Conservation (phyloP, 2,888 invertebrate species). For the Sericinus montela region DNA sequence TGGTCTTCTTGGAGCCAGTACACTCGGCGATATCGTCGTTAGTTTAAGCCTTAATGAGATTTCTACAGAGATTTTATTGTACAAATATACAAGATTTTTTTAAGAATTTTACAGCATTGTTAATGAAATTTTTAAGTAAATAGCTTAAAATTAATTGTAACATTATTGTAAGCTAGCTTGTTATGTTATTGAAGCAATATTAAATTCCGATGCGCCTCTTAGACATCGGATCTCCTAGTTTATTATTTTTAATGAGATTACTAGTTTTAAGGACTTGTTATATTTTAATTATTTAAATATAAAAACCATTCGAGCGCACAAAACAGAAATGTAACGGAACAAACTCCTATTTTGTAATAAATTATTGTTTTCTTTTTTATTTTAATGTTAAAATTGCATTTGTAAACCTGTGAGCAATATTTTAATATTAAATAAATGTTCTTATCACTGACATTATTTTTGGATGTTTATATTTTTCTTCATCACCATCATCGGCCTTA, state of each 20-base stretch:
- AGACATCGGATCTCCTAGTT: conserved; percentile 65
- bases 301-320: conserved; percentile 50
- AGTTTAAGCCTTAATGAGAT: not conserved
- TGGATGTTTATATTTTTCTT: too few relatives aligned
- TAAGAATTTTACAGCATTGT: conserved; percentile 64
- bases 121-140: conserved; percentile 31
- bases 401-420: conserved; percentile 60
- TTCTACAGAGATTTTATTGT: conserved; percentile 32
- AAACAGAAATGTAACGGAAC: conserved; percentile 45
- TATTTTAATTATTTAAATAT: conserved; percentile 60
- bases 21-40: not conserved
- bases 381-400: conserved; percentile 47
- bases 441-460: conserved; percentile 39
- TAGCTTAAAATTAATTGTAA: conserved; percentile 4
- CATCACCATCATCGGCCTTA: too few relatives aligned
- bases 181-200: conserved; percentile 44
- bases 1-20: not conserved
- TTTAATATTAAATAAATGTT: conserved; percentile 65
- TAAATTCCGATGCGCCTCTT: conserved; percentile 27
- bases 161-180: conserved; percentile 18
- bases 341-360: conserved; percentile 64
- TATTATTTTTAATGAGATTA: conserved; percentile 67
- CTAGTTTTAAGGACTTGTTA: conserved; percentile 61
- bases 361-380: conserved; percentile 77
- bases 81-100: conserved; percentile 57